Evolutionary conservation across 2,113 vertebrate genomes (phyloP), one percentile per base, ranked within the genome.

Genomic region (Corvus cornix): DNA sequence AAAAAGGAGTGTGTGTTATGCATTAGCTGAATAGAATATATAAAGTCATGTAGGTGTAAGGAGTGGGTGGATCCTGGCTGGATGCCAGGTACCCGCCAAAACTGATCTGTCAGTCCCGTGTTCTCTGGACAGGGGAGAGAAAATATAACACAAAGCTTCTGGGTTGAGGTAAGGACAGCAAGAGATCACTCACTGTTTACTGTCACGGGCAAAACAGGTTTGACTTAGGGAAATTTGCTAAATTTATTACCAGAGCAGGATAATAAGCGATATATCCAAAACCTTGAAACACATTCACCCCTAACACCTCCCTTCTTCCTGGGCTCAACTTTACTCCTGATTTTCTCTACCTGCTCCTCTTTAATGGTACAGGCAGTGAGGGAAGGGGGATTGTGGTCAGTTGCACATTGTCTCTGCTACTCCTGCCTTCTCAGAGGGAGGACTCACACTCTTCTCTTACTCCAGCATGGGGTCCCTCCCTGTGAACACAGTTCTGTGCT

Each of bases 131-230:
- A 26, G 41, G 6, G 4, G 10, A 82, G 37, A 56, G 10, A 70
- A 70, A 72, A 67, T 20, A 33, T 8, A 81, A 56, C 1, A 7
- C 23, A 75, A 76, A 24, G 2, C 5, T 68, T 6, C 4, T 53
- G 27, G 6, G 14, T 23, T 9, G 4, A 80, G 27, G 31, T 49
- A 55, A 70, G 11, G 37, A 41, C 26, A 56, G 6, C 9, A 21
- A 59, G n/a, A 67, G 11, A 62, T 60, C 21, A 55, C 10, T 80
- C 28, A 31, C 3, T 30, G 39, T 14, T 81, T 76, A 41, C 9
- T 9, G 3, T 51, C 35, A 72, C 0, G 0, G 28, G 7, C 10
- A 70, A 69, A 66, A 5, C 21, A 58, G 26, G 33, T 30, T 41
- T 6, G 3, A 21, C 11, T 35, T 41, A 13, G 5, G 19, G 16